Evolutionary conservation across 30 jellyfish, hydroid and myxozoan genomes (phyloP).

Genomic region (Aurelia aurita complex sp. Pacific): DNA sequence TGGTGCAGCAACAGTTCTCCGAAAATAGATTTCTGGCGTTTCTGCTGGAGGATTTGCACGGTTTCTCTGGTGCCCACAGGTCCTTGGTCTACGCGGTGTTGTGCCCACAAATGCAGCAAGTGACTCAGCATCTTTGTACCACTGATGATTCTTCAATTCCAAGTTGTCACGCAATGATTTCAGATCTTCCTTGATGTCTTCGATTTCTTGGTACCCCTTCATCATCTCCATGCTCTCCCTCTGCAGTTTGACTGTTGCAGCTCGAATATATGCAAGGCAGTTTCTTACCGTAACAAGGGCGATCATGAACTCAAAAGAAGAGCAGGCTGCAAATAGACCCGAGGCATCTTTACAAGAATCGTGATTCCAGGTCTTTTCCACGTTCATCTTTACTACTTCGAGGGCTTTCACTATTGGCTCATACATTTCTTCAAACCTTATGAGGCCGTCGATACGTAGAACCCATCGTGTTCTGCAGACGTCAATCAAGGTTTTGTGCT

Average conservation of each 20-base stretch:
- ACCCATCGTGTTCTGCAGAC: slow-evolving; percentile 49
- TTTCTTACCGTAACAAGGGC: slow-evolving; percentile 31
- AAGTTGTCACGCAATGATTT: background rate
- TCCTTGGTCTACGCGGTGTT: too few species aligned
- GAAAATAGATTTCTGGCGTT: too few species aligned
- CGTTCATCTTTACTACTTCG: background rate
- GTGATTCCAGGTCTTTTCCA: background rate
- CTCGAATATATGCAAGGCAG: slow-evolving; percentile 16
- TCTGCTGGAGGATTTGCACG: too few species aligned
- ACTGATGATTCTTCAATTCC: background rate
- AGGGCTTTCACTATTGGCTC: slow-evolving; percentile 23
- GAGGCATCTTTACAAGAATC: slow-evolving; percentile 25
- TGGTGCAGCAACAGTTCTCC: too few species aligned
- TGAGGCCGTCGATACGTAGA: background rate
- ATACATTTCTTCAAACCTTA: background rate
- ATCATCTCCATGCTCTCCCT: background rate
- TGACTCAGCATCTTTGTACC: slow-evolving; percentile 9
- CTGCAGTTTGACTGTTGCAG: slow-evolving; percentile 13
- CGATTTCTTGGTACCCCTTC: slow-evolving; percentile 13
- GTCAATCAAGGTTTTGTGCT: slow-evolving; percentile 11
- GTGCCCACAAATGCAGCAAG: too few species aligned
- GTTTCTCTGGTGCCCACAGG: too few species aligned
- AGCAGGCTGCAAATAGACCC: background rate
- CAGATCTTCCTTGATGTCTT: background rate
- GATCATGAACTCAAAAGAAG: slow-evolving; percentile 28